These are phyloP conservation scores for Microplitis demolitor DNA, from an alignment of 1,140 invertebrate genomes.

Conservation along the genomic window DNA sequence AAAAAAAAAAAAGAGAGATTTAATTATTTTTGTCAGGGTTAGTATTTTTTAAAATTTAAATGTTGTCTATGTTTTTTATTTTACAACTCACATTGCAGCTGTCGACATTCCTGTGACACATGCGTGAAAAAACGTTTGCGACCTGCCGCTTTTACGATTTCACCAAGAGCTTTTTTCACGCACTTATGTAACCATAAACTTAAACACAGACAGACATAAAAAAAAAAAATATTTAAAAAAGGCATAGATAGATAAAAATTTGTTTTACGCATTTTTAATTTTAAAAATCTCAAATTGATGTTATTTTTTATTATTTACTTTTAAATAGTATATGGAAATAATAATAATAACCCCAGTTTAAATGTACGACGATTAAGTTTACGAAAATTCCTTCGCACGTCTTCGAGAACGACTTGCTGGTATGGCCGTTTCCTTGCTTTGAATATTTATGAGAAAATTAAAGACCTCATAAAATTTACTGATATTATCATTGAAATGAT, in stretches of 20 bases:
- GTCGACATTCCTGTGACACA: background rate
- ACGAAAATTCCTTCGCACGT: slow-evolving; percentile 44
- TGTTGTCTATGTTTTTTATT: background rate
- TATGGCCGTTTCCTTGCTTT: slow-evolving; percentile 15
- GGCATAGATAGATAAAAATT: too few species aligned
- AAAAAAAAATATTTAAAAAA: background rate
- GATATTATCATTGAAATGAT: slow-evolving; percentile 1
- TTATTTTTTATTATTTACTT: too few species aligned
- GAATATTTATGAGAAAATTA: slow-evolving; percentile 46
- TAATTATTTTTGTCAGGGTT: too few species aligned
- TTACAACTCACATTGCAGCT: background rate
- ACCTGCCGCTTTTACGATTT: background rate
- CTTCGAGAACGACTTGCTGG: background rate
- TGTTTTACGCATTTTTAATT: too few species aligned
- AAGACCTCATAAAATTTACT: slow-evolving; percentile 33
- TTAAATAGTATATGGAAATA: too few species aligned
- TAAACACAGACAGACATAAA: background rate
- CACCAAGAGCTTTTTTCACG: too few species aligned
- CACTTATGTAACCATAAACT: background rate
- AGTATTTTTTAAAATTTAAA: too few species aligned
- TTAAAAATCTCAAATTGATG: too few species aligned
- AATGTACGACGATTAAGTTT: background rate
- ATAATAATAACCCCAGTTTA: too few species aligned
- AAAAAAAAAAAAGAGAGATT: too few species aligned
- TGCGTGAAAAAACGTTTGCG: background rate